Percentiles rank a stretch among this genome's conserved stretches.
phyloP scores from a whole-genome alignment of 2,797 vertebrate species.

The Alosa sapidissima region DNA sequence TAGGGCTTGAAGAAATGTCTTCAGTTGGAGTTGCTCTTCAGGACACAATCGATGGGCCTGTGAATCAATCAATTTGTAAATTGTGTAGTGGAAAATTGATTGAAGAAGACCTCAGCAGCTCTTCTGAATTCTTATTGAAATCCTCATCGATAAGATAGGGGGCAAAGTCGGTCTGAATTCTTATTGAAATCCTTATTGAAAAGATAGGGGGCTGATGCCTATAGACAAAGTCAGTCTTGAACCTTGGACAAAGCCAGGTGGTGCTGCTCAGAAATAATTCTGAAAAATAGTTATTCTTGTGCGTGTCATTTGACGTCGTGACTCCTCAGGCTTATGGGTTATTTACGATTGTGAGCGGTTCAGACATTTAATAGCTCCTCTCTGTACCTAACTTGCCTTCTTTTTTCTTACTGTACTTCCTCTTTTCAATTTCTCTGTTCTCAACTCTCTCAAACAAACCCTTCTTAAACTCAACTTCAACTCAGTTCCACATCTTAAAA shows the following conservation, averaged over 20 bases:
- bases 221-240: background rate
- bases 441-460: background rate
- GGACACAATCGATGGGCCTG: background rate
- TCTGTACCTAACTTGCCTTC: background rate
- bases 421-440: background rate
- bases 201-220: background rate
- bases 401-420: background rate
- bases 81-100: background rate
- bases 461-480: background rate
- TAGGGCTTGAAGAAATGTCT: background rate
- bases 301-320: background rate
- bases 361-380: too few species aligned
- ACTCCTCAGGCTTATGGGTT: background rate
- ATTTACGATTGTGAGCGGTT: background rate
- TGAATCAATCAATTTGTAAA: background rate
- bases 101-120: background rate
- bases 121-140: background rate
- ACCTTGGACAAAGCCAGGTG: background rate
- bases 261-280: background rate
- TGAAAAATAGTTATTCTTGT: background rate
- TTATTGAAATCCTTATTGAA: background rate
- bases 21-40: background rate
- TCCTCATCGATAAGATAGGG: background rate
- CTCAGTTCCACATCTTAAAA: background rate
- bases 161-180: background rate